These are phyloP conservation scores for Leptinotarsa rubiginosa DNA, from an alignment of 2,888 invertebrate genomes.

Conservation along the genomic window DNA sequence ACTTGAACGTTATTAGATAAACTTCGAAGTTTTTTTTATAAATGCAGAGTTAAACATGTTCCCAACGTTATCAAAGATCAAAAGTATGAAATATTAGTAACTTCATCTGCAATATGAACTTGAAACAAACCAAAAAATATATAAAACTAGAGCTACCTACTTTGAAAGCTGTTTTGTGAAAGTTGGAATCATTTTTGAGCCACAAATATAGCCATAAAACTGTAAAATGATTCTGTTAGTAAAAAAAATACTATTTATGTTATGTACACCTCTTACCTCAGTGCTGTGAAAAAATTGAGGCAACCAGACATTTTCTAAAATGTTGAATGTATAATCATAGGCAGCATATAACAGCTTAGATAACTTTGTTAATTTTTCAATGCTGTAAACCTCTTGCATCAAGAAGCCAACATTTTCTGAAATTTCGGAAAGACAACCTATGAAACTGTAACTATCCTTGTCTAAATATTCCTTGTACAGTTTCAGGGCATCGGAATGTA, in stretches of 20 bases:
- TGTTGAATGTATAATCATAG: constrained; percentile 80
- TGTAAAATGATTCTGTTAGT: constrained; percentile 65
- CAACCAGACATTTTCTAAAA: constrained; percentile 79
- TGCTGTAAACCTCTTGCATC: constrained; percentile 72
- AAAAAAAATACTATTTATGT: constrained; percentile 23
- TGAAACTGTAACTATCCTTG: constrained; percentile 72
- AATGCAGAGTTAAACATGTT: too few species aligned
- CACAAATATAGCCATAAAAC: constrained; percentile 80
- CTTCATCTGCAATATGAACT: not conserved
- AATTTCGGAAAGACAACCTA: constrained; percentile 71
- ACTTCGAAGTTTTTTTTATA: not conserved
- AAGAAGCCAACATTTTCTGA: constrained; percentile 69
- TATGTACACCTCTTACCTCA: constrained; percentile 69
- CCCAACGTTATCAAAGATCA: not conserved
- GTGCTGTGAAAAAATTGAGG: constrained; percentile 86
- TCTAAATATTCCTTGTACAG: constrained; percentile 78
- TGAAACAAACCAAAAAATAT: not conserved
- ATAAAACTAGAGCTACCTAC: constrained; percentile 63
- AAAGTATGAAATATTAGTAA: not conserved
- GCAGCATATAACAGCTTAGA: constrained; percentile 83
- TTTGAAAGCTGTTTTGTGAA: constrained; percentile 72
- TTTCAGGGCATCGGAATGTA: constrained; percentile 76
- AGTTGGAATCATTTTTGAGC: constrained; percentile 72
- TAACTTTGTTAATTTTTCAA: constrained; percentile 77
- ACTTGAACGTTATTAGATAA: not conserved